phyloP scores from a whole-genome alignment of 2,797 vertebrate genomes.

The Hyperoplus lanceolatus region DNA sequence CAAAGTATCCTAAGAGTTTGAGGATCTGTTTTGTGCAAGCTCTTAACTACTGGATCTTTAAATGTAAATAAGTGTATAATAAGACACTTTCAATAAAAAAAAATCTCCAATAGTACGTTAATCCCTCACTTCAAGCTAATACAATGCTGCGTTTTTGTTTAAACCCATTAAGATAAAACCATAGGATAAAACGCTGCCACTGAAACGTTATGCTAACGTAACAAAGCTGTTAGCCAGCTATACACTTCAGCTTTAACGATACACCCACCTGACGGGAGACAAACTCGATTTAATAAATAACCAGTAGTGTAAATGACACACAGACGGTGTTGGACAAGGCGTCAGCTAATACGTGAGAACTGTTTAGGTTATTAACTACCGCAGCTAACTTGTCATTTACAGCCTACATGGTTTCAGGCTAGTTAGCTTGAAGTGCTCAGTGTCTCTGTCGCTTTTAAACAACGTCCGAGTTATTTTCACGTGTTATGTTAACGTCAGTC shows the following conservation, averaged over 20 bases:
- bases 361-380: not conserved
- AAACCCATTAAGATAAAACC: not conserved
- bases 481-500: not conserved
- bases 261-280: too few species aligned
- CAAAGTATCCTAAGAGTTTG: too few species aligned
- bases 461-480: not conserved
- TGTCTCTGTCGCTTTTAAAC: not conserved
- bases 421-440: conserved; percentile 34
- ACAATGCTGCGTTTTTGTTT: not conserved
- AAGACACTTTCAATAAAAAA: too few species aligned
- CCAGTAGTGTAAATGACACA: too few species aligned
- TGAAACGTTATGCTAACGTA: not conserved
- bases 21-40: too few species aligned
- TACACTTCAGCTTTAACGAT: too few species aligned
- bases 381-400: not conserved
- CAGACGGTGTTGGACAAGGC: not conserved
- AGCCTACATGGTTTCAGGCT: conserved; percentile 9
- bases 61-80: too few species aligned
- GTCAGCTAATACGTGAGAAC: rapidly evolving
- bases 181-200: too few species aligned
- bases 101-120: too few species aligned
- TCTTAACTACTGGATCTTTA: too few species aligned
- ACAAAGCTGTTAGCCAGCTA: not conserved
- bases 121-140: not conserved
- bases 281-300: too few species aligned